Conservation (phyloP, 1,140 invertebrate genomes). For the Lordiphosa mommai region DNA sequence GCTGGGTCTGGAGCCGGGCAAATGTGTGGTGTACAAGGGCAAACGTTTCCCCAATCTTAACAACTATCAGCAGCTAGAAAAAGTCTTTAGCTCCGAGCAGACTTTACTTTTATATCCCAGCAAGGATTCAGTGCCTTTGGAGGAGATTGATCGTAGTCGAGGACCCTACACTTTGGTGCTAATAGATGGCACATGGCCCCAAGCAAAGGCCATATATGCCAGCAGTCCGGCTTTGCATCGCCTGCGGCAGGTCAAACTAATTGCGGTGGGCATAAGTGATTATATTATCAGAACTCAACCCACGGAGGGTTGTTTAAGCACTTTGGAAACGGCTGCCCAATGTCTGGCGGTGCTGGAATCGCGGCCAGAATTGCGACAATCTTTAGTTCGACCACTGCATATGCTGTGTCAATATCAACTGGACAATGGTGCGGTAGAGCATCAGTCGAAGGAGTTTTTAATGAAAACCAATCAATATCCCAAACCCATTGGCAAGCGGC, state of each 20-base stretch:
- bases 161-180: slow-evolving; percentile 89
- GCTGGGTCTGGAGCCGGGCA: slow-evolving; percentile 85
- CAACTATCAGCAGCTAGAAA: slow-evolving; percentile 83
- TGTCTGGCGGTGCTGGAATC: slow-evolving; percentile 89
- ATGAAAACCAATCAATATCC: slow-evolving; percentile 92
- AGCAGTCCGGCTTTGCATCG: slow-evolving; percentile 85
- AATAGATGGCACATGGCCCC: slow-evolving; percentile 96
- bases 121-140: slow-evolving; percentile 82
- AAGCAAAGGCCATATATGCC: slow-evolving; percentile 92
- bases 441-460: slow-evolving; percentile 94
- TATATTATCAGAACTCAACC: slow-evolving; percentile 97
- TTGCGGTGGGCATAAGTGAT: slow-evolving; percentile 86
- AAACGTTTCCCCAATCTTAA: slow-evolving; percentile 89
- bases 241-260: slow-evolving; percentile 88
- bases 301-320: slow-evolving; percentile 93
- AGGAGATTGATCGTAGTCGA: slow-evolving; percentile 79
- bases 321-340: slow-evolving; percentile 92
- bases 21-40: slow-evolving; percentile 90
- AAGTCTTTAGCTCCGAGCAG: slow-evolving; percentile 85
- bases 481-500: slow-evolving; percentile 89
- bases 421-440: slow-evolving; percentile 93
- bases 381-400: slow-evolving; percentile 88
- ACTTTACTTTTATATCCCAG: slow-evolving; percentile 92
- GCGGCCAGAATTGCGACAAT: slow-evolving; percentile 83
- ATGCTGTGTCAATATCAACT: slow-evolving; percentile 92